Evolutionary conservation across 2,797 vertebrate species (phyloP), one percentile per base, ranked within the genome.

Genomic region (Anabacerthia variegaticeps): DNA sequence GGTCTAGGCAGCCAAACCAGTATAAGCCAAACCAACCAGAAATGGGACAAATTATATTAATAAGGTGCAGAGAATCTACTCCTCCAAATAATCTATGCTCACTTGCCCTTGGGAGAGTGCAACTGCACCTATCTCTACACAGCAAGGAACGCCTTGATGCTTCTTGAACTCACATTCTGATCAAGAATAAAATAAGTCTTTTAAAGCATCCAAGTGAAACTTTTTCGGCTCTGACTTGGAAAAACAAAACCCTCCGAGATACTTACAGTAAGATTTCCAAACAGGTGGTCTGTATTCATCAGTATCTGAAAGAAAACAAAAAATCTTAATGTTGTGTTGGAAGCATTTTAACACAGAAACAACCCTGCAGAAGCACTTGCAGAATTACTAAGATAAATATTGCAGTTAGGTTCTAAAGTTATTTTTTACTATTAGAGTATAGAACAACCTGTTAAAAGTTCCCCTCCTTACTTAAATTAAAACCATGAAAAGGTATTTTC

Each of bases 251-350:
- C 18, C 12, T n/a, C n/a, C n/a, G 37, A 79, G 55, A 94, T 98
- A 99, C 98, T 99, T 97, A 99, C 98, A 97, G 76, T 99, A 99
- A 66, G 98, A 99, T 96, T 99, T 99, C 98, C 98, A 99, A 94
- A 99, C 98, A 80, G 98, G 98, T 84, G 98, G 98, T 96, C 98
- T 98, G 96, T 98, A 99, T 97, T 99, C 98, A 98, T 99, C 98
- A 87, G 98, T 98, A 98, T 99, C 98, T 99, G 97, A 96, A 98
- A 98, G 61, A 96, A 95, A 74, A 97, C 87, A 3, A 4, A 79
- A 85, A 76, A 43, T 58, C 71, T 86, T 87, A 54, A 65, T 58
- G 68, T 24, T 84, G 17, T 2, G 1, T 76, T 71, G 27, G 65
- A 92, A 96, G 76, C 6, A 58, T 49, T 72, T 81, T 88, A 82